Base-by-base conservation (phyloP, 2,113 vertebrate species). In the Channa maculata region DNA sequence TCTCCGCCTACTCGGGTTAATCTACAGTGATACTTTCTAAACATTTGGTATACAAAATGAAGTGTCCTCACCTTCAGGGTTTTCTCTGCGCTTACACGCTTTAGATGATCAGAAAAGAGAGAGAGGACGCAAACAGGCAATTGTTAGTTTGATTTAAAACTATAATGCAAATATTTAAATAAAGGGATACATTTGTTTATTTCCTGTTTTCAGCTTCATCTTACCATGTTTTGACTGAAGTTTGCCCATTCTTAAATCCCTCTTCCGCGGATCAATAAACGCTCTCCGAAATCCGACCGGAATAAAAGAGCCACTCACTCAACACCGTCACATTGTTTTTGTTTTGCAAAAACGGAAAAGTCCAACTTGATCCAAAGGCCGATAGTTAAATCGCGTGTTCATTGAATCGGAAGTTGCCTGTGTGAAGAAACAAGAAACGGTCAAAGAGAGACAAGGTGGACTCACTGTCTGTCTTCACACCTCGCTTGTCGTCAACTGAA, bases 181-280 rank as follows among this genome's bases (percentile, higher is more conserved):
- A 24, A 24, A 24, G 24, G 24, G 24, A 24, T 24, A 24, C 24
- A 24, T 24, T 24, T 24, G 24, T 24, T 24, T 24, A 24, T 24
- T 24, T 24, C 24, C 24, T 24, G 24, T 24, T 24, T 24, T 24
- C 24, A 24, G 24, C 24, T 24, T 24, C 1, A 24, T 75, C 91
- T 94, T 88, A 95, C 94, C 94, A 79, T 95, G 93, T 86, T 95
- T 95, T 9, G 94, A 95, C 68, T 94, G 93, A 81, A 93, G 89
- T 93, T 95, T 95, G 12, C 94, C 94, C 94, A 95, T 95, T 71
- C 48, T 87, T 52, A 46, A 37, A 75, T 57, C 57, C 60, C 61
- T 73, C 69, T 82, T 84, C 74, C 72, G 61, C 37, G 57, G 54
- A 81, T 89, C 83, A 66, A 64, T 84, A 54, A 65, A 82, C 44